Evolutionary conservation across 2,113 vertebrate genomes (phyloP).

Genomic region (Grus americana): DNA sequence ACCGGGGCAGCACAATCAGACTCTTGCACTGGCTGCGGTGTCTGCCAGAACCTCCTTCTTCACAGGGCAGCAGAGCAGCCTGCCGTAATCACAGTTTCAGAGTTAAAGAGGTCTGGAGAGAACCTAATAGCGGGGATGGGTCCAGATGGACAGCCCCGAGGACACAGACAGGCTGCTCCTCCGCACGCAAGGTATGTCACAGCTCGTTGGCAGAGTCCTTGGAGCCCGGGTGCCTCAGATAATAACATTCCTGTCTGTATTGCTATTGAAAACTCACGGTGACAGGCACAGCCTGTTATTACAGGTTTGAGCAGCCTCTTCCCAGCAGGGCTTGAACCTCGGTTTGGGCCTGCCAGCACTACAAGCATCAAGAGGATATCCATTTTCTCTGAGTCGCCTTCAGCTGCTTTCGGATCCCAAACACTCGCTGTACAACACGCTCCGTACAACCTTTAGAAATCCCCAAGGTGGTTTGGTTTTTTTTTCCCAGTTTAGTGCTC

Average conservation of each 20-base stretch:
- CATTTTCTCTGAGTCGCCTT: background rate
- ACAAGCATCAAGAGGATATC: background rate
- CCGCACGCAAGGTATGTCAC: background rate
- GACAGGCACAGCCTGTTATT: constrained; percentile 50
- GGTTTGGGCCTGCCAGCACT: background rate
- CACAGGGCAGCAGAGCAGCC: background rate
- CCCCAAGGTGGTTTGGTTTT: background rate
- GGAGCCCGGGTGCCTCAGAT: background rate
- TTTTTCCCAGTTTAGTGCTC: background rate
- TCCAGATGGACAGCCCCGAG: constrained; percentile 32
- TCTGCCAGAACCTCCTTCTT: background rate
- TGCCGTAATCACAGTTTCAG: background rate
- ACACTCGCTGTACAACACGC: background rate
- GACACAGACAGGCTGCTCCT: background rate
- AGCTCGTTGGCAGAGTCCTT: background rate
- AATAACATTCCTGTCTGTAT: background rate
- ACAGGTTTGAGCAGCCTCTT: constrained; percentile 51
- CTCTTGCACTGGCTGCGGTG: accelerated
- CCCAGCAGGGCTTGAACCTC: constrained; percentile 35
- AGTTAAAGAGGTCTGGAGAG: background rate
- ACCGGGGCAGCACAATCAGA: background rate
- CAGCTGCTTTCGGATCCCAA: background rate
- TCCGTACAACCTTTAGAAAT: background rate
- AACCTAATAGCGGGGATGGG: background rate
- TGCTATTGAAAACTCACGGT: background rate